These are phyloP conservation scores for Megalurothrips usitatus DNA, from an alignment of 2,888 invertebrate genomes.

Conservation along the genomic window DNA sequence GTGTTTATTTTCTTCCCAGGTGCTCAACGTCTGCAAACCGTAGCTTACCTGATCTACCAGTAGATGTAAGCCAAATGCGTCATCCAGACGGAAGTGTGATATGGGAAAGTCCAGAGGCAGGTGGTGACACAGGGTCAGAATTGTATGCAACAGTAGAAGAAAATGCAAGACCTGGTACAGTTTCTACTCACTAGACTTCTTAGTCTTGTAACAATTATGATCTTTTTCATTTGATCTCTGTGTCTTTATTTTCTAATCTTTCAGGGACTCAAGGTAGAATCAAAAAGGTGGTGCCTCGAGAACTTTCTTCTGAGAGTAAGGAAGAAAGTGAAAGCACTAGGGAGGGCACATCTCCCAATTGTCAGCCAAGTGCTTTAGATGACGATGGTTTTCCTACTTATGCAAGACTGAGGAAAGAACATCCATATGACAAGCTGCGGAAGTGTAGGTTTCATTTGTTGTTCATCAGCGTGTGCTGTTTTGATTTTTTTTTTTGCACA, in stretches of 20 bases:
- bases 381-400: constrained; percentile 60
- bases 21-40: constrained; percentile 58
- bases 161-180: constrained; percentile 46
- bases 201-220: not conserved
- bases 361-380: constrained; percentile 28
- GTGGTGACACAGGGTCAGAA: constrained; percentile 74
- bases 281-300: constrained; percentile 6
- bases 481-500: not conserved
- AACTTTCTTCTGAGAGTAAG: constrained; percentile 28
- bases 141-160: constrained; percentile 78
- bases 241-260: not conserved
- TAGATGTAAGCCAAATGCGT: constrained; percentile 53
- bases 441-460: constrained; percentile 45
- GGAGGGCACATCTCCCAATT: not conserved
- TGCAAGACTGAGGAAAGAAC: constrained; percentile 60
- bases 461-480: constrained; percentile 38
- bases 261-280: not conserved
- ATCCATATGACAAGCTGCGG: constrained; percentile 72
- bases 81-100: constrained; percentile 37
- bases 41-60: constrained; percentile 80
- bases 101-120: constrained; percentile 40
- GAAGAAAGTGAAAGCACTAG: constrained; percentile 22
- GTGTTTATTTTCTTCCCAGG: constrained; percentile 39
- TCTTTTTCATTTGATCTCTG: not conserved
- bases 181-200: constrained; percentile 46